phyloP scores from a whole-genome alignment of 2,113 vertebrate genomes.

The Sphaerodactylus townsendi region DNA sequence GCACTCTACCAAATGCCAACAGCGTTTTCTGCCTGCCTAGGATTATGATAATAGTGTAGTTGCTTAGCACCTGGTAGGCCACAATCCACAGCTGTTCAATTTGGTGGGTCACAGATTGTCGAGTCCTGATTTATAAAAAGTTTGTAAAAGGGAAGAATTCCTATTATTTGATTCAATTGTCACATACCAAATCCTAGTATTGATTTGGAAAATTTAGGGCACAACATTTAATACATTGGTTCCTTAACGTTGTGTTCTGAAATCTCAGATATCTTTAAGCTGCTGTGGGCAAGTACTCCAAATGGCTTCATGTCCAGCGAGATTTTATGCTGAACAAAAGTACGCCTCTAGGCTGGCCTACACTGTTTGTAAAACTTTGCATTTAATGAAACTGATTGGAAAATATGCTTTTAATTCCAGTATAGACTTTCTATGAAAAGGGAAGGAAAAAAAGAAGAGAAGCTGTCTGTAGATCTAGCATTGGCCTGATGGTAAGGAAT shows the following conservation, averaged over 20 bases:
- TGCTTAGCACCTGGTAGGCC: neutral
- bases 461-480: neutral
- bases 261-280: conserved; percentile 18
- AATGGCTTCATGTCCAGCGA: neutral
- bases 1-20: neutral
- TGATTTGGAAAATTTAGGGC: neutral
- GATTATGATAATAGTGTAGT: neutral
- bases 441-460: conserved; percentile 4
- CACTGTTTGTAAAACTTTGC: conserved; percentile 16
- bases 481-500: neutral
- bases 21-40: neutral
- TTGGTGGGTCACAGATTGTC: neutral
- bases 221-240: neutral
- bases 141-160: neutral
- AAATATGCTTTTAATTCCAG: conserved; percentile 23
- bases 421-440: neutral
- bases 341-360: neutral
- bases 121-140: neutral
- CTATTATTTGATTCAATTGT: neutral
- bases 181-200: neutral
- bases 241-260: neutral
- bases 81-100: neutral
- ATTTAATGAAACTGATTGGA: neutral
- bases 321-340: conserved; percentile 32
- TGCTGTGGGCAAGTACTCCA: neutral